phyloP scores from a whole-genome alignment of 2,888 invertebrate species.

The Drosophila glabriapex region DNA sequence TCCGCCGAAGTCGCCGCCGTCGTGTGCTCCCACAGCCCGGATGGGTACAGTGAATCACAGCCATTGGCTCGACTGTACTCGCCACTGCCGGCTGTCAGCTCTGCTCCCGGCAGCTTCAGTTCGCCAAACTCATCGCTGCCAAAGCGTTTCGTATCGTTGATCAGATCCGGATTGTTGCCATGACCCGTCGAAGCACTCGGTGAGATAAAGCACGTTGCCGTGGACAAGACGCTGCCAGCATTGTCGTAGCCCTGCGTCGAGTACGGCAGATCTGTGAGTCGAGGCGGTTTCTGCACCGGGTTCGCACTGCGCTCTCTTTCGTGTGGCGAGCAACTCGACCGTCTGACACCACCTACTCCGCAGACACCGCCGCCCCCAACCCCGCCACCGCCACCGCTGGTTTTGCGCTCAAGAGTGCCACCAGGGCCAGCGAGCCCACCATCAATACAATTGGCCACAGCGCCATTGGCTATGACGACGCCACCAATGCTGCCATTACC shows the following conservation, averaged over 20 bases:
- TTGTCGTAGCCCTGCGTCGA: slow-evolving; percentile 90
- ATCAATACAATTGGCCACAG: slow-evolving; percentile 86
- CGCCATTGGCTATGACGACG: slow-evolving; percentile 87
- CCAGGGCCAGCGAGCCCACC: slow-evolving; percentile 30
- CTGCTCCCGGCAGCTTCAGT: slow-evolving; percentile 83
- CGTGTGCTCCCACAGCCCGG: slow-evolving; percentile 90
- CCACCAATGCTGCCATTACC: slow-evolving; percentile 86
- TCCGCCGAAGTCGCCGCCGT: slow-evolving; percentile 80
- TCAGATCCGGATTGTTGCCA: slow-evolving; percentile 93
- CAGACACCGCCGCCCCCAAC: not conserved
- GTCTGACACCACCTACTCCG: slow-evolving; percentile 10
- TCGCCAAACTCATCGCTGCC: slow-evolving; percentile 87
- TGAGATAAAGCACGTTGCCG: slow-evolving; percentile 90
- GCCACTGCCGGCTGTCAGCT: slow-evolving; percentile 87
- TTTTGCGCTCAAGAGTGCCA: slow-evolving; percentile 72
- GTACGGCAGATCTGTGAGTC: slow-evolving; percentile 89
- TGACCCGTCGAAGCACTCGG: slow-evolving; percentile 91
- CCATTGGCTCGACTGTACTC: slow-evolving; percentile 91
- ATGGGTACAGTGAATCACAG: slow-evolving; percentile 91
- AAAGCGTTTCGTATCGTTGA: slow-evolving; percentile 92
- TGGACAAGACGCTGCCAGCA: slow-evolving; percentile 88
- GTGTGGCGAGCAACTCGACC: slow-evolving; percentile 23
- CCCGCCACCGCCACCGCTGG: slow-evolving; percentile 40
- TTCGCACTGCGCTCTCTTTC: slow-evolving; percentile 86
- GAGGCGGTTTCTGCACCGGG: slow-evolving; percentile 90